Conservation (phyloP, 2,888 invertebrate genomes). For the Nebria salina region DNA sequence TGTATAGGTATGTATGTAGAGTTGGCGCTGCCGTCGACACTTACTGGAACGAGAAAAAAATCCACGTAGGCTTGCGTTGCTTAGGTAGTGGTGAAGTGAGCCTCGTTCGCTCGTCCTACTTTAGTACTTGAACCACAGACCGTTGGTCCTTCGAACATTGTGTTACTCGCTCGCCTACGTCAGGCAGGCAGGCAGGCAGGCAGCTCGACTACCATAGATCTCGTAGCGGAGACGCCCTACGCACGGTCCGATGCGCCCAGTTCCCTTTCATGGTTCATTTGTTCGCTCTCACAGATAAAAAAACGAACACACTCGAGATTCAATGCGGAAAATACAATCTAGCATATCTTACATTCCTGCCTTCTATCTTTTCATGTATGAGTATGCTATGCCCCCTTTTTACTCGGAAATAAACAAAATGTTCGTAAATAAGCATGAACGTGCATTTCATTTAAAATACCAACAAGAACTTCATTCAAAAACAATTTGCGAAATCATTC, state of each 20-base stretch:
- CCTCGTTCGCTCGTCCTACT: not conserved
- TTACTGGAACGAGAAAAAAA: conserved; percentile 47
- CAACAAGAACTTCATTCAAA: not conserved
- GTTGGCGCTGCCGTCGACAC: conserved; percentile 48
- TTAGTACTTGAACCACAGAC: not conserved
- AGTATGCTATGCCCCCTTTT: not conserved
- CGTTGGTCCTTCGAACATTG: not conserved
- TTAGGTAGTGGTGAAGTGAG: not conserved
- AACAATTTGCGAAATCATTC: not conserved
- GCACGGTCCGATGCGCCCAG: conserved; percentile 34
- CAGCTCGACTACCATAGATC: conserved; percentile 26
- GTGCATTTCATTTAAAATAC: not conserved
- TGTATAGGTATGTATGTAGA: not conserved
- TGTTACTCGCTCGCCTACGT: not conserved
- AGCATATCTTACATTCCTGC: not conserved
- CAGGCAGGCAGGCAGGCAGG: not conserved
- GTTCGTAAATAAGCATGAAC: conserved; percentile 1
- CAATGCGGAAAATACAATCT: conserved; percentile 40
- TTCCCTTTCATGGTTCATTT: conserved; percentile 45
- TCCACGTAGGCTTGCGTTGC: conserved; percentile 49
- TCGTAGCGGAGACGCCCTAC: conserved; percentile 24
- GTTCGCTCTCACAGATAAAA: conserved; percentile 37
- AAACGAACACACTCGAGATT: conserved; percentile 36
- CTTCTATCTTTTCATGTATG: not conserved
- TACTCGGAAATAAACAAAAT: not conserved